Conservation (phyloP, 2,888 invertebrate genomes). For the Heliconius hortense region DNA sequence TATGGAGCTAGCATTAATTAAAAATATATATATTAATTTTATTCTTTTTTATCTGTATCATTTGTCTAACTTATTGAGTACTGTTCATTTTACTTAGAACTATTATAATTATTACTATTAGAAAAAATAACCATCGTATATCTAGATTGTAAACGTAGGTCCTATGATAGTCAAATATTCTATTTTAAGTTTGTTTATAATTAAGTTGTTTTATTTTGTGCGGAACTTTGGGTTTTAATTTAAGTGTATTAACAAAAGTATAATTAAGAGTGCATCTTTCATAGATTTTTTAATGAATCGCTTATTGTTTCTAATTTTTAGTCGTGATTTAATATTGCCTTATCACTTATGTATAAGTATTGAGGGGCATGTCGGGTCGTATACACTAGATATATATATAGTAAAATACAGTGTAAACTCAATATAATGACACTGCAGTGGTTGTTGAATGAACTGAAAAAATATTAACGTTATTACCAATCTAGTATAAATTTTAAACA, state of each 20-base stretch:
- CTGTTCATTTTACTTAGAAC: background rate
- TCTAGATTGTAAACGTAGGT: background rate
- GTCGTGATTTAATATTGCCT: slow-evolving; percentile 39
- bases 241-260: slow-evolving; percentile 58
- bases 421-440: background rate
- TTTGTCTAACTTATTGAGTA: slow-evolving; percentile 20
- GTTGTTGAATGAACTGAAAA: too few species aligned
- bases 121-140: slow-evolving; percentile 9
- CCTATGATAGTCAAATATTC: slow-evolving; percentile 28
- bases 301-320: slow-evolving; percentile 30
- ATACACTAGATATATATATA: slow-evolving; percentile 20
- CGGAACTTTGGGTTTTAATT: slow-evolving; percentile 61
- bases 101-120: slow-evolving; percentile 1
- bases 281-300: slow-evolving; percentile 30
- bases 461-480: too few species aligned
- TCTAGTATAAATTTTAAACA: too few species aligned
- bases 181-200: slow-evolving; percentile 33
- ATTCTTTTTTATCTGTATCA: slow-evolving; percentile 13
- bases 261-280: slow-evolving; percentile 51
- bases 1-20: background rate
- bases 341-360: slow-evolving; percentile 33
- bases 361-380: slow-evolving; percentile 30
- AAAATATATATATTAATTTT: background rate
- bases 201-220: slow-evolving; percentile 51
- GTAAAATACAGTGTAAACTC: slow-evolving; percentile 1